phyloP scores from a whole-genome alignment of 2,113 vertebrate species.

The Hydropotes inermis region DNA sequence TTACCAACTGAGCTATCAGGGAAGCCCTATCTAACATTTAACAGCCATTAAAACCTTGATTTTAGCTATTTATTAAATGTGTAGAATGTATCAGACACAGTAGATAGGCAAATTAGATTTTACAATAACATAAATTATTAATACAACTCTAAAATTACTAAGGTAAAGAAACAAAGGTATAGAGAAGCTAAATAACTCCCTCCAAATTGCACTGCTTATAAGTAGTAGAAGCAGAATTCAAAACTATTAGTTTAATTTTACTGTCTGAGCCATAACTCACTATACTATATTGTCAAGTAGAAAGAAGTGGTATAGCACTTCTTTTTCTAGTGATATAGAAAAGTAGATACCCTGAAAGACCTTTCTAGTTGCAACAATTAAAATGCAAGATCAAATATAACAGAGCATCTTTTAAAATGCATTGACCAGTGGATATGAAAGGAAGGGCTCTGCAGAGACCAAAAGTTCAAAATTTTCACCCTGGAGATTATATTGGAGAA shows the following conservation, averaged over 20 bases:
- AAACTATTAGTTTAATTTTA: not conserved
- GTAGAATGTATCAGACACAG: not conserved
- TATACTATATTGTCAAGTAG: not conserved
- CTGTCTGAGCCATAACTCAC: not conserved
- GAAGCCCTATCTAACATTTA: not conserved
- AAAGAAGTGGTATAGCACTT: not conserved
- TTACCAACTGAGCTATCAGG: not conserved
- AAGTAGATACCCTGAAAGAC: not conserved
- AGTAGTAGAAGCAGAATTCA: not conserved
- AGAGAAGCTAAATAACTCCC: not conserved
- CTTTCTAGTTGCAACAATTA: not conserved
- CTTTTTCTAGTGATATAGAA: not conserved
- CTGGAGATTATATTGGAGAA: not conserved
- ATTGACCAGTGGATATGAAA: not conserved
- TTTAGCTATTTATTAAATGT: not conserved
- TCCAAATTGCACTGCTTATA: not conserved
- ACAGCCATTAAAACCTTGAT: not conserved
- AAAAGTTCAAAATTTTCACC: not conserved
- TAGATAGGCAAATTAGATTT: not conserved
- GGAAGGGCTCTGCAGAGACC: not conserved
- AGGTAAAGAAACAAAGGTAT: not conserved
- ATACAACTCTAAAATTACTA: not conserved
- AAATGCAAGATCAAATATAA: not conserved
- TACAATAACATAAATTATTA: not conserved
- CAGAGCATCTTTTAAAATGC: not conserved